Conservation (phyloP, 2,888 invertebrate genomes). For the Ophion slaviceki region DNA sequence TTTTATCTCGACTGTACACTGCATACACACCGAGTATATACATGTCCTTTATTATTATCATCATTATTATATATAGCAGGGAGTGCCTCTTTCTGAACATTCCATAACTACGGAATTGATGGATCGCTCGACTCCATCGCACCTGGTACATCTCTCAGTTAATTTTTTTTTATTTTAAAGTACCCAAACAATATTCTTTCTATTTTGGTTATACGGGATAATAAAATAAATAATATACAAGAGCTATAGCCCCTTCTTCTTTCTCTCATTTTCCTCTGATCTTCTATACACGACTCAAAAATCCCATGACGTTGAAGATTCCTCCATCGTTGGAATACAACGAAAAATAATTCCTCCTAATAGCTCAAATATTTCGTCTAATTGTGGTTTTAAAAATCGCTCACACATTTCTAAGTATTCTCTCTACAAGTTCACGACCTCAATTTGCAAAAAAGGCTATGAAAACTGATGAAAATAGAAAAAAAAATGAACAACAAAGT, state of each 20-base stretch:
- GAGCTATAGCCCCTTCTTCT: background rate
- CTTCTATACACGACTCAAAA: conserved; percentile 17
- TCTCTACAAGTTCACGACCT: too few relatives aligned
- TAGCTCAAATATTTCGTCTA: too few relatives aligned
- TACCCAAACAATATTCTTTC: conserved; percentile 25
- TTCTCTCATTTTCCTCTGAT: background rate
- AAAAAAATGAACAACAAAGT: background rate
- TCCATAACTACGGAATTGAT: conserved; percentile 51
- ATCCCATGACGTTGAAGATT: background rate
- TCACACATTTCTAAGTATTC: too few relatives aligned
- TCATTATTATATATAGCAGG: conserved; percentile 20
- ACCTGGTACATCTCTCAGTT: conserved; percentile 4
- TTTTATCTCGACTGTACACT: conserved; percentile 11
- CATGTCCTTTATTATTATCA: conserved; percentile 37
- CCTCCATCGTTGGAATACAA: too few relatives aligned
- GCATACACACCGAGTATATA: background rate
- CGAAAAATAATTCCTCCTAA: too few relatives aligned
- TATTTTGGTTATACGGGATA: conserved; percentile 2
- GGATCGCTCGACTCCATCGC: conserved; percentile 42
- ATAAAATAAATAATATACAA: background rate
- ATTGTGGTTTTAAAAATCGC: too few relatives aligned
- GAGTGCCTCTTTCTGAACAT: conserved; percentile 15
- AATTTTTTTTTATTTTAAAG: background rate
- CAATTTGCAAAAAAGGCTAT: too few relatives aligned
- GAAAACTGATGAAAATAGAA: background rate